Percentiles rank a stretch among this genome's conserved stretches.
phyloP scores from a whole-genome alignment of 2,888 invertebrate genomes.

The Dynastes grantii region DNA sequence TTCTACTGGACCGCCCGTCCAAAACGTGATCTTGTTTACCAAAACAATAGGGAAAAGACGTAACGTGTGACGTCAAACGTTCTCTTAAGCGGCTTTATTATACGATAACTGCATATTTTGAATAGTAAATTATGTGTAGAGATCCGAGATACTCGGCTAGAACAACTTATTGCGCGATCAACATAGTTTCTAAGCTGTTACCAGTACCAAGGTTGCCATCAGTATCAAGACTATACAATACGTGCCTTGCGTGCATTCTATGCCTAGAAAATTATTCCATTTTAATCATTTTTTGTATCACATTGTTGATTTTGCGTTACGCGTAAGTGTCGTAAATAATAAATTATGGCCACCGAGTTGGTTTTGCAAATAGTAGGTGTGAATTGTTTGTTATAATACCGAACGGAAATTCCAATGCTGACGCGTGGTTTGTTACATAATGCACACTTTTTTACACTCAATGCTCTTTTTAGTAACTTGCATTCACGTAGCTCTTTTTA shows the following conservation, averaged over 20 bases:
- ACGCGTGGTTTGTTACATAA: slow-evolving; percentile 40
- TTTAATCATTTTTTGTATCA: slow-evolving; percentile 3
- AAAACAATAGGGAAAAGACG: slow-evolving; percentile 50
- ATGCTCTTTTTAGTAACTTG: not conserved
- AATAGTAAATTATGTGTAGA: slow-evolving; percentile 54
- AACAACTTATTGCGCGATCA: not conserved
- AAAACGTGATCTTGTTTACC: slow-evolving; percentile 23
- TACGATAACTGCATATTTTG: slow-evolving; percentile 53
- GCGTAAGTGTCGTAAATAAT: slow-evolving; percentile 23
- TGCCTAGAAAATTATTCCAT: slow-evolving; percentile 5
- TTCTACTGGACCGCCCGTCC: not conserved
- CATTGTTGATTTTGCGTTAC: slow-evolving; percentile 35
- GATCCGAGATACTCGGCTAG: not conserved
- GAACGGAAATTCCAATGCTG: slow-evolving; percentile 33
- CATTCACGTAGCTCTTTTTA: too few relatives aligned
- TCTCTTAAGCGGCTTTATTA: not conserved
- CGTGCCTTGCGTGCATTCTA: not conserved
- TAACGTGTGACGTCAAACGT: slow-evolving; percentile 54
- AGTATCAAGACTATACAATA: slow-evolving; percentile 18
- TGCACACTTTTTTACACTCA: not conserved
- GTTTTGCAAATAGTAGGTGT: slow-evolving; percentile 32
- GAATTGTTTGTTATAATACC: slow-evolving; percentile 39
- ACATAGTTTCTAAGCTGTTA: not conserved
- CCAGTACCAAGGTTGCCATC: slow-evolving; percentile 25
- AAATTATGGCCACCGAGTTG: slow-evolving; percentile 12